These are phyloP conservation scores for Oriolus oriolus DNA, from an alignment of 2,113 vertebrate genomes.

Conservation along the genomic window DNA sequence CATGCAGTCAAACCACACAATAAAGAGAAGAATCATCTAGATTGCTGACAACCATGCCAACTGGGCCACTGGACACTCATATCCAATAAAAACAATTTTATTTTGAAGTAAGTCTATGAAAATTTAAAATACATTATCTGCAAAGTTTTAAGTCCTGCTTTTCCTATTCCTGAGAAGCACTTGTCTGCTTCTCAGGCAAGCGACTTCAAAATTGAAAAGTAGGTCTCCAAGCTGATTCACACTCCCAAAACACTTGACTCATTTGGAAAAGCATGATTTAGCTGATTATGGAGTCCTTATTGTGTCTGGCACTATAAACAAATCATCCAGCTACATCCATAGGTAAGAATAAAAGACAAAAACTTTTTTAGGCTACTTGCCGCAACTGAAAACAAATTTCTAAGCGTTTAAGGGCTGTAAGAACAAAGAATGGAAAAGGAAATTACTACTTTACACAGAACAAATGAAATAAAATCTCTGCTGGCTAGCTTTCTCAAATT, in stretches of 20 bases:
- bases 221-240: not conserved
- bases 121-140: not conserved
- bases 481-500: slow-evolving; percentile 28
- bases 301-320: not conserved
- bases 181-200: not conserved
- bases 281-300: not conserved
- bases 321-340: not conserved
- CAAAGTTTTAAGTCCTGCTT: not conserved
- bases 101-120: not conserved
- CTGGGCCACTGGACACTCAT: not conserved
- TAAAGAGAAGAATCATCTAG: not conserved
- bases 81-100: not conserved
- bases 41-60: not conserved
- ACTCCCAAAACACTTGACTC: not conserved
- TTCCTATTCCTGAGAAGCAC: not conserved
- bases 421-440: slow-evolving; percentile 20
- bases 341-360: slow-evolving; percentile 5
- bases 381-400: not conserved
- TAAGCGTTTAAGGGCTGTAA: not conserved
- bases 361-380: not conserved
- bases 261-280: not conserved
- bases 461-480: slow-evolving; percentile 32
- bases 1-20: not conserved
- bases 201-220: not conserved
- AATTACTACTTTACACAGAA: slow-evolving; percentile 23